Conservation (phyloP, 2,797 vertebrate species). For the Sebastes trivittatus region DNA sequence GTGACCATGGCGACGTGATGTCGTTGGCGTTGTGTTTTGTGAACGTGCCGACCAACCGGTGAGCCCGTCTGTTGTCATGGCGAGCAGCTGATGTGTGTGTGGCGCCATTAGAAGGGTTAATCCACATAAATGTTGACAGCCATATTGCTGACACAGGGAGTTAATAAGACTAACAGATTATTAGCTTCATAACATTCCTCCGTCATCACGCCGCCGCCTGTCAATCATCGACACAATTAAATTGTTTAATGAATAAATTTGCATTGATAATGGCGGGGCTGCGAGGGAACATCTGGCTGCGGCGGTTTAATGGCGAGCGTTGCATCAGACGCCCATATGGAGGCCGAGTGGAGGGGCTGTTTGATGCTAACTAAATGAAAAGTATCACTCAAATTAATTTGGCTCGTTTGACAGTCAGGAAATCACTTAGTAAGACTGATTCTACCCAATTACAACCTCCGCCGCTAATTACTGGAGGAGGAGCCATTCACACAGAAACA, state of each 20-base stretch:
- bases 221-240: slow-evolving; percentile 86
- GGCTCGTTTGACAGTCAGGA: slow-evolving; percentile 81
- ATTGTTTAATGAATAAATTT: slow-evolving; percentile 88
- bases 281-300: slow-evolving; percentile 81
- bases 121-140: slow-evolving; percentile 78
- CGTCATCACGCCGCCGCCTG: slow-evolving; percentile 76
- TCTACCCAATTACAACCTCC: slow-evolving; percentile 74
- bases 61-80: slow-evolving; percentile 42
- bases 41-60: background rate
- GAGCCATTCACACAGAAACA: slow-evolving; percentile 36
- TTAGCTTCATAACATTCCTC: slow-evolving; percentile 81
- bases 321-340: slow-evolving; percentile 83
- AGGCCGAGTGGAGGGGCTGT: slow-evolving; percentile 77
- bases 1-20: background rate
- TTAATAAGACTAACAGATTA: slow-evolving; percentile 85
- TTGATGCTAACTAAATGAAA: slow-evolving; percentile 85
- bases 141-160: slow-evolving; percentile 78
- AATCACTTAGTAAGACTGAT: slow-evolving; percentile 83
- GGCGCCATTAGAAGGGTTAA: slow-evolving; percentile 73
- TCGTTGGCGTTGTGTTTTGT: background rate
- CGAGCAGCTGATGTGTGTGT: slow-evolving; percentile 40
- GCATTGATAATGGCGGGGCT: slow-evolving; percentile 79
- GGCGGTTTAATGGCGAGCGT: slow-evolving; percentile 74
- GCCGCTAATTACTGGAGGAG: slow-evolving; percentile 74
- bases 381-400: slow-evolving; percentile 84